phyloP scores from a whole-genome alignment of 1,140 invertebrate species.

The Trissolcus basalis region DNA sequence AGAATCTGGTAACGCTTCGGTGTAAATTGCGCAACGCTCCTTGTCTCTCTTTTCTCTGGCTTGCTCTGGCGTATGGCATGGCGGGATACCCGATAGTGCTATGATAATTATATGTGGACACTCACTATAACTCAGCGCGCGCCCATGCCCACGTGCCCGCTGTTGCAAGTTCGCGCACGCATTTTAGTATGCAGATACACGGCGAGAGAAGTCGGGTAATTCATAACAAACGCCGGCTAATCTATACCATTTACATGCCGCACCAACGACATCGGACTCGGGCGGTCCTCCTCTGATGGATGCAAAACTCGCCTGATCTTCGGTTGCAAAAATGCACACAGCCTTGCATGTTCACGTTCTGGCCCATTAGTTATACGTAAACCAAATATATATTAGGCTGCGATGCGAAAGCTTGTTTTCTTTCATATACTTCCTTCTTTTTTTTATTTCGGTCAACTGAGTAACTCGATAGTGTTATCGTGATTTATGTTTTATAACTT shows the following conservation, averaged over 20 bases:
- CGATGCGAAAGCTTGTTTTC: too few relatives aligned
- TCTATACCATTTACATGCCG: slow-evolving; percentile 49
- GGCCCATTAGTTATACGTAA: slow-evolving; percentile 34
- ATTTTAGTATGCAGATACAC: slow-evolving; percentile 51
- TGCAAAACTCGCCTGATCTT: too few relatives aligned
- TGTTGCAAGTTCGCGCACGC: slow-evolving; percentile 40
- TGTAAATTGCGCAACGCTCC: slow-evolving; percentile 40
- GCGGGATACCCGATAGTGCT: slow-evolving; percentile 40
- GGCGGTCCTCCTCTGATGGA: too few relatives aligned
- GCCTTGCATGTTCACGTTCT: too few relatives aligned
- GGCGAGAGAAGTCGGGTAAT: slow-evolving; percentile 37
- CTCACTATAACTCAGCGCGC: slow-evolving; percentile 41
- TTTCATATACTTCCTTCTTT: too few relatives aligned
- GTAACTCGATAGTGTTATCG: slow-evolving; percentile 32
- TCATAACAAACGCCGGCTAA: slow-evolving; percentile 47
- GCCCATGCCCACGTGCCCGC: slow-evolving; percentile 54
- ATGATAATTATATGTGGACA: slow-evolving; percentile 50
- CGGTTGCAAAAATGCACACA: too few relatives aligned
- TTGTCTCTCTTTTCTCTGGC: too few relatives aligned
- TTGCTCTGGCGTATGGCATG: slow-evolving; percentile 31
- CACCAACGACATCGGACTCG: neutral
- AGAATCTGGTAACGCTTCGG: slow-evolving; percentile 45
- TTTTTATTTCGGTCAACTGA: neutral
- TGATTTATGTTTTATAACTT: slow-evolving; percentile 15
- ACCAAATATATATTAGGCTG: slow-evolving; percentile 30